phyloP scores from a whole-genome alignment of 2,113 vertebrate genomes.

The Gila orcuttii region DNA sequence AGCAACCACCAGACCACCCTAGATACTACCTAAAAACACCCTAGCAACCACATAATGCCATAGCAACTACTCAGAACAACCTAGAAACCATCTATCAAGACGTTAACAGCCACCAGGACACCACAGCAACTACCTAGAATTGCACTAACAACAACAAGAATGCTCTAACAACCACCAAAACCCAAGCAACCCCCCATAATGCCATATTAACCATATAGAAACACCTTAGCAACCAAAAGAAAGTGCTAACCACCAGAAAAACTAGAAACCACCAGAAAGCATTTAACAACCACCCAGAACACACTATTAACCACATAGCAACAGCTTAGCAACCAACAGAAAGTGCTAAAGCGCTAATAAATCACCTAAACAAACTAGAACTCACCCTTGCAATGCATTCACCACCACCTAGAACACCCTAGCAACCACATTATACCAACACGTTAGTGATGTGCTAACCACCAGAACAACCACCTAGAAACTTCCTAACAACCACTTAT shows the following conservation, averaged over 20 bases:
- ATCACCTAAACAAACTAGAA: too few relatives aligned
- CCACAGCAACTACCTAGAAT: too few relatives aligned
- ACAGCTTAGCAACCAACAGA: neutral
- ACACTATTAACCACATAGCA: neutral
- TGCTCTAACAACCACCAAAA: neutral
- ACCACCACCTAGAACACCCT: neutral
- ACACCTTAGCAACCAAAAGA: too few relatives aligned
- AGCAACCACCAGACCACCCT: neutral
- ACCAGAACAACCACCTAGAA: neutral
- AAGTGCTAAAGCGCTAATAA: neutral
- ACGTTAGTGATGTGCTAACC: neutral
- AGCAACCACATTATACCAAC: neutral
- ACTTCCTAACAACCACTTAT: neutral
- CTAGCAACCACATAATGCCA: neutral
- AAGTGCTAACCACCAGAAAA: too few relatives aligned
- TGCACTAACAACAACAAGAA: neutral
- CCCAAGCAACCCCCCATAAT: too few relatives aligned
- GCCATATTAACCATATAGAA: too few relatives aligned
- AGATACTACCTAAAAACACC: neutral
- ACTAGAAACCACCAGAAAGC: too few relatives aligned
- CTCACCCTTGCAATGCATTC: neutral
- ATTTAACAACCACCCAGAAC: neutral
- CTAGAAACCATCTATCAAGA: neutral
- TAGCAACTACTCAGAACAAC: neutral
- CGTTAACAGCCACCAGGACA: too few relatives aligned